A percentile compares a stretch with the other conserved stretches of the same genome.
These are phyloP conservation scores for Neoniphon sammara DNA, from an alignment of 2,797 vertebrate species.

Conservation along the genomic window DNA sequence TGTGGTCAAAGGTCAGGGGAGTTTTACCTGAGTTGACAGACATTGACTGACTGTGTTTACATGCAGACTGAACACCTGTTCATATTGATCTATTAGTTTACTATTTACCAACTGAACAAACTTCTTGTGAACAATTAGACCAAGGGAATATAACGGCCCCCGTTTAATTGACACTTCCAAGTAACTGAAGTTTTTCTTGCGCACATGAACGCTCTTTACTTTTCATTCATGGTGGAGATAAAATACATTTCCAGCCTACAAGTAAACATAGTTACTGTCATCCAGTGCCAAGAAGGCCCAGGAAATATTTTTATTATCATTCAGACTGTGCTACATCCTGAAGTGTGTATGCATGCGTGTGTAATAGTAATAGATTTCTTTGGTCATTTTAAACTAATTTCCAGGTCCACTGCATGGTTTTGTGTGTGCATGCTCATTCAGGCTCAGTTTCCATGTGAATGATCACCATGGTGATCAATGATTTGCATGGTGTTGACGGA, in stretches of 20 bases:
- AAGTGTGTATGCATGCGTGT: not conserved
- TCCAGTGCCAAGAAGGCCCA: not conserved
- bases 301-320: not conserved
- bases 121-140: too few relatives aligned
- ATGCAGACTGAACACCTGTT: too few relatives aligned
- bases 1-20: not conserved
- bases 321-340: not conserved
- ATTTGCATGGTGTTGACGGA: not conserved
- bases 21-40: not conserved
- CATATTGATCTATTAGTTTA: too few relatives aligned
- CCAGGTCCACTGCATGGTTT: not conserved
- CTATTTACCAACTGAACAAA: too few relatives aligned
- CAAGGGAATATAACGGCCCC: too few relatives aligned
- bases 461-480: not conserved
- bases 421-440: not conserved
- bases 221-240: slow-evolving; percentile 20
- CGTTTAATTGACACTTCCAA: too few relatives aligned
- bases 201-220: too few relatives aligned
- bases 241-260: slow-evolving; percentile 3
- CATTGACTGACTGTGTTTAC: too few relatives aligned
- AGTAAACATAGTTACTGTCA: slow-evolving; percentile 20
- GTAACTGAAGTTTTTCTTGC: too few relatives aligned
- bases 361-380: not conserved
- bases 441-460: slow-evolving; percentile 31
- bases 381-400: too few relatives aligned